These are phyloP conservation scores for Apis mellifera DNA, from an alignment of 1,140 invertebrate genomes.

Conservation along the genomic window DNA sequence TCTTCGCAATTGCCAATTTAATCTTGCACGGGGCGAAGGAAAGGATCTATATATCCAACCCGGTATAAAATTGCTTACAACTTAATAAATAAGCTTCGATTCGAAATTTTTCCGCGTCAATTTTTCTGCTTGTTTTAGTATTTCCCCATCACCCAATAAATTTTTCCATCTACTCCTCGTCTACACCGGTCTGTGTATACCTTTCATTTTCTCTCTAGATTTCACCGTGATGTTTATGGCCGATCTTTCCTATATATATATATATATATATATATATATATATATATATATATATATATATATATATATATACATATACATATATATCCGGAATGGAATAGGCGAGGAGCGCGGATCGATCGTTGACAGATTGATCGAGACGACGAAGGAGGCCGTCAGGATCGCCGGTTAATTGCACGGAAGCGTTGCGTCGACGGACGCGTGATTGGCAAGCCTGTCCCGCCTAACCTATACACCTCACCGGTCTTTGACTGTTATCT, in stretches of 20 bases:
- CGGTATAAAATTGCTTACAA: no score
- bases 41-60: no score
- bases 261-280: background rate
- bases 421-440: conserved; percentile 26
- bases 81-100: no score
- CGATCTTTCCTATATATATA: background rate
- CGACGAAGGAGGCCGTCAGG: conserved; percentile 10
- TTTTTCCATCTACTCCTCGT: no score
- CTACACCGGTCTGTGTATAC: no score
- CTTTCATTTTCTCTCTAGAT: background rate
- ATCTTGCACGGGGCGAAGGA: no score
- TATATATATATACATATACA: no score
- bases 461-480: conserved; percentile 7
- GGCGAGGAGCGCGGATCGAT: conserved; percentile 1
- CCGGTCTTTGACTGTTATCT: conserved; percentile 6
- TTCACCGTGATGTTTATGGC: background rate
- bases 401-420: conserved; percentile 41
- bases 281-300: no score
- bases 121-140: background rate
- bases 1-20: no score
- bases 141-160: no score
- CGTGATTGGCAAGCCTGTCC: conserved; percentile 37
- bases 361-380: conserved; percentile 40
- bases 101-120: no score
- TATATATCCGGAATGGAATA: background rate